A percentile compares a stretch with the other conserved stretches of the same genome.
Evolutionary conservation across 1,140 invertebrate species (phyloP).

Genomic region (Pseudomyrmex gracilis): DNA sequence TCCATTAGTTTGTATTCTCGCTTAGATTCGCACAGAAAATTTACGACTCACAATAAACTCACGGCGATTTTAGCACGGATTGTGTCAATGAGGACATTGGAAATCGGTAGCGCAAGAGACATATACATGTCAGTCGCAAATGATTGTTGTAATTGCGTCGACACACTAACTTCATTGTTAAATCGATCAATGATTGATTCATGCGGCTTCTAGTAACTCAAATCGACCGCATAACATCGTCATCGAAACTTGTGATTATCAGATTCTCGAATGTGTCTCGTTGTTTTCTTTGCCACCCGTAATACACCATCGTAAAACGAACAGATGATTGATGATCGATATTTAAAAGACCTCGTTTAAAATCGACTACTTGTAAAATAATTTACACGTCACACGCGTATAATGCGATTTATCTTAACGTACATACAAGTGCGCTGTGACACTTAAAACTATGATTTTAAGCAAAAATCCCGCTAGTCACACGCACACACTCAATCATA

Average conservation of each 20-base stretch:
- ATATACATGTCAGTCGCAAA: constrained; percentile 61
- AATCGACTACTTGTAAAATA: constrained; percentile 19
- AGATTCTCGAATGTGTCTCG: constrained; percentile 16
- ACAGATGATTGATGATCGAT: constrained; percentile 39
- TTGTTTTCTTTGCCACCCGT: constrained; percentile 10
- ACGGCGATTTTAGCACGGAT: neutral
- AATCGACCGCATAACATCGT: constrained; percentile 20
- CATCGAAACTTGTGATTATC: neutral
- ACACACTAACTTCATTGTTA: constrained; percentile 60
- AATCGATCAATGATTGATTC: constrained; percentile 41
- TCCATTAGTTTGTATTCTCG: neutral
- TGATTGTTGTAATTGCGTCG: constrained; percentile 55
- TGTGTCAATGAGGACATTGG: constrained; percentile 18
- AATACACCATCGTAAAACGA: constrained; percentile 37
- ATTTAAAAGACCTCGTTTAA: constrained; percentile 21
- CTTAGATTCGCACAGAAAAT: neutral
- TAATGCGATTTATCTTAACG: constrained; percentile 25
- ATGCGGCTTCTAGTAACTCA: constrained; percentile 6
- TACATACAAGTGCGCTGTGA: neutral
- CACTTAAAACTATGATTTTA: neutral
- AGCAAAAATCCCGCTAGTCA: constrained; percentile 11
- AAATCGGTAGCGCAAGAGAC: constrained; percentile 44
- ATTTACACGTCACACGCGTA: constrained; percentile 14
- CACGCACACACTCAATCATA: neutral
- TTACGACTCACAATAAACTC: neutral